Percentiles rank a stretch among this genome's conserved stretches.
Conservation (phyloP, 2,113 vertebrate species). For the Spilogale gracilis region DNA sequence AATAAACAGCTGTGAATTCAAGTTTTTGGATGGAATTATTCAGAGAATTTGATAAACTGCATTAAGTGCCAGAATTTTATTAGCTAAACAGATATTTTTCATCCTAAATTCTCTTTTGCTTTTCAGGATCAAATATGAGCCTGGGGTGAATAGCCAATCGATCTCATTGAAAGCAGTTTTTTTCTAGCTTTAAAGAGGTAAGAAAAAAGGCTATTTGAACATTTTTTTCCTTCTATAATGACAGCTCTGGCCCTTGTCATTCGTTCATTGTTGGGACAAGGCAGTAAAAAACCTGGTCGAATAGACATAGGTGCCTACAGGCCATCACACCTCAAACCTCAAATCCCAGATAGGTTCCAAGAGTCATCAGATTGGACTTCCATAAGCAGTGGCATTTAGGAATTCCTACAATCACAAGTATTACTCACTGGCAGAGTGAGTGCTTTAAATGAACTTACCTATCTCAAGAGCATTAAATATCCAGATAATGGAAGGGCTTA, state of each 20-base stretch:
- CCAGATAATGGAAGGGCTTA: neutral
- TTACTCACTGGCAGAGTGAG: neutral
- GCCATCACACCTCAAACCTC: slow-evolving; percentile 34
- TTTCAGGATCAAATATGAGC: neutral
- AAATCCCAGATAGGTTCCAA: neutral
- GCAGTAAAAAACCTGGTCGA: slow-evolving; percentile 18
- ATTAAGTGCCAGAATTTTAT: slow-evolving; percentile 44
- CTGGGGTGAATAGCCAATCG: neutral
- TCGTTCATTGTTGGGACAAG: slow-evolving; percentile 40
- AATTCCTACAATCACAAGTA: neutral
- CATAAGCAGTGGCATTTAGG: slow-evolving; percentile 51
- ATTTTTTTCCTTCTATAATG: neutral
- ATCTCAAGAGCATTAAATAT: slow-evolving; percentile 55
- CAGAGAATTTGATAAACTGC: slow-evolving; percentile 31
- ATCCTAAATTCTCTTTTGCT: slow-evolving; percentile 51
- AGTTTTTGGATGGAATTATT: slow-evolving; percentile 48
- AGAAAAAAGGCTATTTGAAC: neutral
- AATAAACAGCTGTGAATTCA: slow-evolving; percentile 19
- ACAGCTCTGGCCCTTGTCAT: neutral
- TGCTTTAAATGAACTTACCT: slow-evolving; percentile 66
- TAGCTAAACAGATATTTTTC: slow-evolving; percentile 46
- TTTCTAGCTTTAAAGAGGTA: neutral
- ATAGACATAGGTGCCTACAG: neutral
- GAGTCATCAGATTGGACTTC: slow-evolving; percentile 61
- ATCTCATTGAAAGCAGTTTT: slow-evolving; percentile 29